A percentile compares a stretch with the other conserved stretches of the same genome.
Evolutionary conservation across 1,140 invertebrate genomes (phyloP).

Genomic region (Saccostrea cuccullata): DNA sequence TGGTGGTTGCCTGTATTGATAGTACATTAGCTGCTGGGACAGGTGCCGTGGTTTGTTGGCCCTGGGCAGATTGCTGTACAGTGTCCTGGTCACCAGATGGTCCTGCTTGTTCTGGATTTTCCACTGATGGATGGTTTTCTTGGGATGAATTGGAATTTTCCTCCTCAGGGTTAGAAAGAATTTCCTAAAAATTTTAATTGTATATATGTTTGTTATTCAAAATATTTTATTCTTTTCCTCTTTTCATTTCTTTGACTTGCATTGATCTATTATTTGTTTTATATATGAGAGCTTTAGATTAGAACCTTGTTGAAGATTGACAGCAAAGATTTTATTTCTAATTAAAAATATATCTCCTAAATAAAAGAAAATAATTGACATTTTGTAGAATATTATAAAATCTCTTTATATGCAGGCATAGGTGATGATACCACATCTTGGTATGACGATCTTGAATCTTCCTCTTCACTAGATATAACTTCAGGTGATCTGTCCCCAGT

Average conservation of each 20-base stretch:
- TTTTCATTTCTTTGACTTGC: neutral
- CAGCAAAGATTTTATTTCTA: neutral
- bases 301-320: neutral
- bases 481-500: neutral
- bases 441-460: constrained; percentile 10
- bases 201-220: neutral
- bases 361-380: too few species aligned
- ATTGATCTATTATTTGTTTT: too few species aligned
- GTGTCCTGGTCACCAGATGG: neutral
- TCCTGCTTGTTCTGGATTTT: neutral
- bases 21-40: neutral
- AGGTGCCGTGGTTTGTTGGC: neutral
- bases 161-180: neutral
- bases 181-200: neutral
- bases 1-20: neutral
- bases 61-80: neutral
- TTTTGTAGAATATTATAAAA: too few species aligned
- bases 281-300: neutral
- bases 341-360: too few species aligned
- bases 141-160: neutral
- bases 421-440: neutral
- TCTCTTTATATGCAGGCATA: too few species aligned
- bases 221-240: neutral
- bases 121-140: neutral
- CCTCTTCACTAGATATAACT: constrained; percentile 8